phyloP scores from a whole-genome alignment of 2,888 invertebrate genomes.

The Plagodis dolabraria region DNA sequence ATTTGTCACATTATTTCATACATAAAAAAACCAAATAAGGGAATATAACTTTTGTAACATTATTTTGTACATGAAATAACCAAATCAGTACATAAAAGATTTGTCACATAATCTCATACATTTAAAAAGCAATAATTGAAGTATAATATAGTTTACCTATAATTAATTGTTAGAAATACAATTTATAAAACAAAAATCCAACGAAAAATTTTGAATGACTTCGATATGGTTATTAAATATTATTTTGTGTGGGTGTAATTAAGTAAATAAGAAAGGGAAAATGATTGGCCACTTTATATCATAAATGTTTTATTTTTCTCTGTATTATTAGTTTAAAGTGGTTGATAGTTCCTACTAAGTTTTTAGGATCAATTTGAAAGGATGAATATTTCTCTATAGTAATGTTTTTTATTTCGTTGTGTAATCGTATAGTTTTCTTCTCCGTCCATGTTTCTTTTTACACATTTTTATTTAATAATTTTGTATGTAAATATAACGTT shows the following conservation, averaged over 20 bases:
- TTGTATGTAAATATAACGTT: constrained; percentile 24
- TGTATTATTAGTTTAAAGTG: constrained; percentile 58
- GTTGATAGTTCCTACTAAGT: constrained; percentile 77
- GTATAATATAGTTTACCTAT: too few relatives aligned
- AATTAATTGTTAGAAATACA: too few relatives aligned
- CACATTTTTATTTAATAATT: neutral
- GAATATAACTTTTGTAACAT: too few relatives aligned
- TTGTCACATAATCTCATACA: too few relatives aligned
- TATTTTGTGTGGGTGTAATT: constrained; percentile 35
- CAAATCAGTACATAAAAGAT: too few relatives aligned
- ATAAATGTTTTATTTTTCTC: constrained; percentile 44
- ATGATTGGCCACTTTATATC: constrained; percentile 61
- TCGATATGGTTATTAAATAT: neutral
- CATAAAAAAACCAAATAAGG: too few relatives aligned
- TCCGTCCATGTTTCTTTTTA: constrained; percentile 22
- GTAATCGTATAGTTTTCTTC: constrained; percentile 18
- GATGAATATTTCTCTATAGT: constrained; percentile 22
- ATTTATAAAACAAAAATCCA: too few relatives aligned
- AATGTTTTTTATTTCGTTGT: constrained; percentile 8
- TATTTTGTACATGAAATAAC: too few relatives aligned
- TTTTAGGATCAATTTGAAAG: constrained; percentile 37
- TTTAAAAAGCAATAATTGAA: too few relatives aligned
- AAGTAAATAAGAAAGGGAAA: constrained; percentile 46
- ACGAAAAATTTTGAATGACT: too few relatives aligned
- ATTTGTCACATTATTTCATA: too few relatives aligned